These are phyloP conservation scores for Melolontha melolontha DNA, from an alignment of 2,888 invertebrate genomes.

Conservation along the genomic window DNA sequence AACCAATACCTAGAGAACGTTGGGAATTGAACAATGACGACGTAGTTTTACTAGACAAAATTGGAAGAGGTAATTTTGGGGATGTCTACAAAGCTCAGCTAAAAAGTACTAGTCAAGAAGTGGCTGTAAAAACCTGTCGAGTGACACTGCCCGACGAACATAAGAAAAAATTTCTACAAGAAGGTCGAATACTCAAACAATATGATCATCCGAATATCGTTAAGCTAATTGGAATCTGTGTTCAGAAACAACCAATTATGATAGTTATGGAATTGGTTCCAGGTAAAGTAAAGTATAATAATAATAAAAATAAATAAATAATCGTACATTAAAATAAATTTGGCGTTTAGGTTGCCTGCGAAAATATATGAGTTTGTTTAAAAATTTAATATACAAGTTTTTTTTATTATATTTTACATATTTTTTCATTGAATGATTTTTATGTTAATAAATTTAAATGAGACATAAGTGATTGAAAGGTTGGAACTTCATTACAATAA, in stretches of 20 bases:
- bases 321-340: no score
- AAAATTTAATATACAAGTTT: no score
- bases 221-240: conserved; percentile 95
- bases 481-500: no score
- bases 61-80: conserved; percentile 97
- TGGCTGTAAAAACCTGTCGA: conserved; percentile 96
- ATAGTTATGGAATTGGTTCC: conserved; percentile 98
- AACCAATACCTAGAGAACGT: conserved; percentile 88
- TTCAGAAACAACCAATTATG: conserved; percentile 98
- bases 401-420: no score
- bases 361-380: no score
- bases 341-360: no score
- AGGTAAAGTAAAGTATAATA: conserved; percentile 65
- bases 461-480: no score
- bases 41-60: conserved; percentile 90
- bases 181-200: conserved; percentile 94
- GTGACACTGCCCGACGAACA: conserved; percentile 93
- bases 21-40: conserved; percentile 98
- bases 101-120: conserved; percentile 84
- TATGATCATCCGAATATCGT: conserved; percentile 98
- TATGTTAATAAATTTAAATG: no score
- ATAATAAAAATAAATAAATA: no score
- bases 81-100: conserved; percentile 95
- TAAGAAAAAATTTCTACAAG: conserved; percentile 94
- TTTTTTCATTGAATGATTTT: no score